Evolutionary conservation across 2,797 vertebrate species (phyloP).

Genomic region (Limnodromus scolopaceus): DNA sequence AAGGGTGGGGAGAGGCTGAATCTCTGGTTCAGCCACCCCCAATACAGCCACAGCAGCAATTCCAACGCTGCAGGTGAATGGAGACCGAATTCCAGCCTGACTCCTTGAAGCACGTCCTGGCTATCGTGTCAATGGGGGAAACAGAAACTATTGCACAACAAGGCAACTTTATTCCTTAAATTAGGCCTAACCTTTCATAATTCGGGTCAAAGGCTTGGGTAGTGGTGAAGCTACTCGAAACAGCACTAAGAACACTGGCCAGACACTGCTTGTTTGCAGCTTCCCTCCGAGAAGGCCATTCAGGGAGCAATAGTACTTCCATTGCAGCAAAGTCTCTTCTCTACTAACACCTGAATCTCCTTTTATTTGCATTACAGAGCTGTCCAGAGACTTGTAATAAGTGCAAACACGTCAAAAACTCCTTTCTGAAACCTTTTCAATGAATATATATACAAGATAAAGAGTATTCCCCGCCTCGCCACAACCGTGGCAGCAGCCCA

Average conservation of each 20-base stretch:
- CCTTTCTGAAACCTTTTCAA: not conserved
- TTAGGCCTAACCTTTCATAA: not conserved
- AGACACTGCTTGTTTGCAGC: not conserved
- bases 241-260: not conserved
- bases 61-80: not conserved
- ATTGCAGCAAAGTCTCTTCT: not conserved
- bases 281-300: not conserved
- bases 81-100: not conserved
- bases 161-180: not conserved
- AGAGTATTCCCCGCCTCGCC: not conserved
- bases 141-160: not conserved
- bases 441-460: not conserved
- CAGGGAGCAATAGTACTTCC: not conserved
- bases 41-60: not conserved
- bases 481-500: not conserved
- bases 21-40: not conserved
- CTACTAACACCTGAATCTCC: not conserved
- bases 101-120: not conserved
- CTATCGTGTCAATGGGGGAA: not conserved
- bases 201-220: not conserved
- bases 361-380: constrained; percentile 18
- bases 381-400: not conserved
- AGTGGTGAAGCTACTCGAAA: not conserved
- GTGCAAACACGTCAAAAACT: not conserved
- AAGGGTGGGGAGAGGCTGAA: not conserved